Base-by-base conservation (phyloP, 2,113 vertebrate species). In the Carollia perspicillata region DNA sequence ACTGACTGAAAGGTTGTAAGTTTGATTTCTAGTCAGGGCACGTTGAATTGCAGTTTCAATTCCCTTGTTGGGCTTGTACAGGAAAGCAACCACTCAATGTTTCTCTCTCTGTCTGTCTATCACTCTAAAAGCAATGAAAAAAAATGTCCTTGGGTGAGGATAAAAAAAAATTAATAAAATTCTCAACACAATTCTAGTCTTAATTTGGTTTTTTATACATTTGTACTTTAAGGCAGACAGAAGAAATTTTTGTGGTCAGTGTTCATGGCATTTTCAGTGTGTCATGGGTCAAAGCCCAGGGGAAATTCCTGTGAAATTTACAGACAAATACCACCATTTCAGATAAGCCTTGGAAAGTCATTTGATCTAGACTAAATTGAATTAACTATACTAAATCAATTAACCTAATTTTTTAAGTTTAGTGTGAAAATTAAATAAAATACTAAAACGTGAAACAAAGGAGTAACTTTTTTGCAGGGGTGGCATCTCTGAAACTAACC, bases 371-470 rank as follows among this genome's bases (percentile, higher is more conserved):
- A n/a, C 10, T n/a, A 86, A 89, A 35, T 65, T n/a, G n/a, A 93
- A 75, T 63, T 84, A 80, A 47, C 12, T 81, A 66, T 40, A 58
- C 26, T 47, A 22, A 75, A 9, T 69, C 33, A 79, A 63, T 89
- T 63, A 60, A 18, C 17, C 30, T 68, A 4, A 30, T 40, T 83
- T 63, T 55, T 12, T 8, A 60, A 10, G 2, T 49, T 77, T 72
- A 58, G 6, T 69, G 42, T 65, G 55, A 88, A 84, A 92, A 84
- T 89, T 85, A 94, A 97, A 72, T 37, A 63, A 89, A 74, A 90
- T 75, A 22, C n/a, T 87, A 55, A 89, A 66, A 42, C 47, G 2
- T 47, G 35, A 84, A 20, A 35, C 35, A 79, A 87, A 68, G 3
- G 23, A 74, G 7, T 78, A 16, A 12, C 4, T 87, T 37, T 49